These are phyloP conservation scores for Tauraco erythrolophus DNA, from an alignment of 2,113 vertebrate species.

Conservation along the genomic window DNA sequence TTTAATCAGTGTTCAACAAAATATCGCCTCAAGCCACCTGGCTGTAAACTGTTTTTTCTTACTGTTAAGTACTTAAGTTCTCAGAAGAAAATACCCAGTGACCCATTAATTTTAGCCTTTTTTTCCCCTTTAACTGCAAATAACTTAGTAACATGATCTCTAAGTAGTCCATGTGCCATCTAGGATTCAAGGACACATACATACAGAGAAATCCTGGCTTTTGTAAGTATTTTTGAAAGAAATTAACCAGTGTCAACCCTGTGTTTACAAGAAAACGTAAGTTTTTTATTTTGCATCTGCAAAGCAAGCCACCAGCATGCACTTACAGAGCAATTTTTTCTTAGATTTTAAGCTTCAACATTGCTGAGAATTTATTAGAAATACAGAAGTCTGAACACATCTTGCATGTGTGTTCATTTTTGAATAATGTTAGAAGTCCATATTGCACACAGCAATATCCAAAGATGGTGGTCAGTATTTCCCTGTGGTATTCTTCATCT, in stretches of 20 bases:
- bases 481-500: neutral
- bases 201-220: constrained; percentile 29
- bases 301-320: neutral
- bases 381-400: neutral
- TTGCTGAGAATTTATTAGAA: constrained; percentile 5
- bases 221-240: constrained; percentile 27
- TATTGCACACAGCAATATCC: neutral
- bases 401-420: neutral
- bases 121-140: constrained; percentile 68
- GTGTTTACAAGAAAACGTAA: neutral
- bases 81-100: constrained; percentile 78
- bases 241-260: neutral
- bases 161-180: constrained; percentile 67
- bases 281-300: constrained; percentile 5
- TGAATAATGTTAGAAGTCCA: neutral
- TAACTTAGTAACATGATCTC: constrained; percentile 79
- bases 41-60: constrained; percentile 76
- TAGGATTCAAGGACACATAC: constrained; percentile 74
- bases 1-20: constrained; percentile 85
- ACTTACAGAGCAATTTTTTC: neutral
- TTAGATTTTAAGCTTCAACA: constrained; percentile 11
- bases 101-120: constrained; percentile 78
- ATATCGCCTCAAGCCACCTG: constrained; percentile 83
- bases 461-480: neutral
- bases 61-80: constrained; percentile 81